A percentile compares a stretch with the other conserved stretches of the same genome.
Conservation (phyloP, 2,113 vertebrate species). For the Coracopsis vasa region DNA sequence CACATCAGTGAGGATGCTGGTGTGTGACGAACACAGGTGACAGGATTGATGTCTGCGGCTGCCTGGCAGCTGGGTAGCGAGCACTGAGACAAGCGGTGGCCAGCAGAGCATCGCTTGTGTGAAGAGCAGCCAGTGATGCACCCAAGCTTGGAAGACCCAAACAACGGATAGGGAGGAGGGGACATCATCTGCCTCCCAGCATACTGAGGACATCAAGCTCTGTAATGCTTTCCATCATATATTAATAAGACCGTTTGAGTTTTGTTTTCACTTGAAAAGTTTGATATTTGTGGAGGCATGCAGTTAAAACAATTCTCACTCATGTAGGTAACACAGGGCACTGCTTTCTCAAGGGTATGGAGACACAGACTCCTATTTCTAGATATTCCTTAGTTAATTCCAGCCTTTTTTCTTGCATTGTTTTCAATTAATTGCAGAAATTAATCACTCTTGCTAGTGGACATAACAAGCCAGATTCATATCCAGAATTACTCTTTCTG, state of each 20-base stretch:
- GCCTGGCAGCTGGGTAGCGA: not conserved
- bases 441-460: not conserved
- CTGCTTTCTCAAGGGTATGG: not conserved
- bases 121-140: not conserved
- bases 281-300: not conserved
- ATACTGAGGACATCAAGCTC: not conserved
- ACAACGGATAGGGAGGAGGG: rapidly evolving
- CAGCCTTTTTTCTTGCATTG: not conserved
- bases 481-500: not conserved
- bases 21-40: not conserved
- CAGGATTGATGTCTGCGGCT: rapidly evolving
- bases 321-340: rapidly evolving
- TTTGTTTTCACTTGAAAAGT: not conserved
- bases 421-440: not conserved
- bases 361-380: not conserved
- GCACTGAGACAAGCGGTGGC: not conserved
- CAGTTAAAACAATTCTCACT: not conserved
- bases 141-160: not conserved
- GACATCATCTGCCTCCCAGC: not conserved
- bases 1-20: not conserved
- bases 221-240: not conserved
- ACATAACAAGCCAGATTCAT: not conserved
- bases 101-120: not conserved
- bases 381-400: not conserved
- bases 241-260: not conserved